Conservation (phyloP, 2,888 invertebrate genomes). For the Pimpla rufipes region DNA sequence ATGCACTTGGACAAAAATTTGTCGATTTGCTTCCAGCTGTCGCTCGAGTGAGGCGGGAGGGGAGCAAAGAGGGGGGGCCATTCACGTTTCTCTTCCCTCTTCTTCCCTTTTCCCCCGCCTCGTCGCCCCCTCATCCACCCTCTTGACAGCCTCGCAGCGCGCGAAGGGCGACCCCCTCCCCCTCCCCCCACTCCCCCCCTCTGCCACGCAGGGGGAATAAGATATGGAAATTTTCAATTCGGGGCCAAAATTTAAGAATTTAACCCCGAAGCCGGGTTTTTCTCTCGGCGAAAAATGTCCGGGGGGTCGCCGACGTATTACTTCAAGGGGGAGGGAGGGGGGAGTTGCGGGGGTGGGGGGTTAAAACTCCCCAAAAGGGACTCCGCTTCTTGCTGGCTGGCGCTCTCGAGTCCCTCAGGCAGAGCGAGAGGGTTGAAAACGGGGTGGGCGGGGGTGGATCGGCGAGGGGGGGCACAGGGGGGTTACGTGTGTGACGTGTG, state of each 20-base stretch:
- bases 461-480: constrained; percentile 78
- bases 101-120: constrained; percentile 11
- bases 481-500: constrained; percentile 80
- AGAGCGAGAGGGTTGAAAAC: constrained; percentile 70
- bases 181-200: constrained; percentile 24
- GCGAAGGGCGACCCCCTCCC: background rate
- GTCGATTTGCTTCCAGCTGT: constrained; percentile 77
- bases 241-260: constrained; percentile 76
- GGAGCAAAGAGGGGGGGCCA: background rate
- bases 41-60: constrained; percentile 61
- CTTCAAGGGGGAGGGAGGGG: constrained; percentile 58
- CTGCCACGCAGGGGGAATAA: constrained; percentile 62
- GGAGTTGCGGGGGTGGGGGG: constrained; percentile 53
- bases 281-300: constrained; percentile 35
- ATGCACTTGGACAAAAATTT: constrained; percentile 70
- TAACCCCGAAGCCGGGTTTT: constrained; percentile 66
- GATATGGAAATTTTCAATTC: constrained; percentile 74
- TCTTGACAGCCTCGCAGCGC: constrained; percentile 35
- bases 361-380: constrained; percentile 62
- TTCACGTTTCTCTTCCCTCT: constrained; percentile 28
- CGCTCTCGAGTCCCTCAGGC: constrained; percentile 66
- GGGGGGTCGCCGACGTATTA: constrained; percentile 52
- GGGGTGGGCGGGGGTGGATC: no score
- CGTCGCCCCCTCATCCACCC: constrained; percentile 22
- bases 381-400: constrained; percentile 32